Base-by-base conservation (phyloP, 2,113 vertebrate genomes). In the Loxodonta africana region DNA sequence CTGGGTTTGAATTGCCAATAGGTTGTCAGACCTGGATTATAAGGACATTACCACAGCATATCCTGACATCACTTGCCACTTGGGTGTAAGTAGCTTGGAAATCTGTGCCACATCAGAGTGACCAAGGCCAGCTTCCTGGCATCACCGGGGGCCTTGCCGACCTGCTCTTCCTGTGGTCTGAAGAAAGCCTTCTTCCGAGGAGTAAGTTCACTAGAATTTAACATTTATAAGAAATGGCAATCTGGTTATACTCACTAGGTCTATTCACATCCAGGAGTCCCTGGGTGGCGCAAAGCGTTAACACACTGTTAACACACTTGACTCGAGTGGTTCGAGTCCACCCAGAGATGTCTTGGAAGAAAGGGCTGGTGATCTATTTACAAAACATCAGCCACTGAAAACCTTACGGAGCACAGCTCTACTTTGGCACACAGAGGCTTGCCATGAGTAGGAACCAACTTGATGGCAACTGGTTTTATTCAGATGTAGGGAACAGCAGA, bases 81-180 rank as follows among this genome's bases (percentile, higher is more conserved):
- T 57, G n/a, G 28, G 51, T 51, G 41, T 60, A 11, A 77, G 82
- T 6, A 53, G 8, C 37, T 33, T 51, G 84, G 30, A 82, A 57
- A 65, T 73, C 83, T 71, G 46, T 41, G 69, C 78, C 69, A 60
- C 41, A 62, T 37, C 41, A 46, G 53, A 46, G 12, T 83, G 74
- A 95, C 69, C 88, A 78, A 83, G 62, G 53, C 77, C 71, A 65
- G 44, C 78, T 57, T 81, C 77, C 86, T 83, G 53, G 85, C 69
- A 71, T 37, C n/a, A 63, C 4, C 6, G 12, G 18, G 65, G 57
- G 5, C 60, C 67, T 74, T 53, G 23, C 53, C 86, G 89, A 21
- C 30, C 48, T 63, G 60, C 46, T 23, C 6, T 33, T 92, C 92
- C n/a, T 10, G 33, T 78, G 67, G 76, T 28, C 23, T 48, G 63